These are phyloP conservation scores for Solenopsis invicta DNA, from an alignment of 1,140 invertebrate species.

Conservation along the genomic window DNA sequence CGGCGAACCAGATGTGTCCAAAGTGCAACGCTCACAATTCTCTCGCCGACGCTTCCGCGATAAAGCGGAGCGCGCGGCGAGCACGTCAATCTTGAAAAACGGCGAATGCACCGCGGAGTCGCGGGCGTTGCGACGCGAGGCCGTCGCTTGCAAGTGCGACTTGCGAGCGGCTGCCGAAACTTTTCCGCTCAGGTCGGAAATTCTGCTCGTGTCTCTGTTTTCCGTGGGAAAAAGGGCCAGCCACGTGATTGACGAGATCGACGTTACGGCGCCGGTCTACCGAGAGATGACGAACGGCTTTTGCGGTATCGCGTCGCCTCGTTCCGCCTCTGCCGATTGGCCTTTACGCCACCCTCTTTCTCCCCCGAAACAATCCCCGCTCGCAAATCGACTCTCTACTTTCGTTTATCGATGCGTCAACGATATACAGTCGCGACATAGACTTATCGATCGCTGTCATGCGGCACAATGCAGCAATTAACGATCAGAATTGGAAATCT, in stretches of 20 bases:
- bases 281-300: constrained; percentile 72
- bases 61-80: constrained; percentile 10
- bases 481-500: constrained; percentile 15
- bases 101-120: constrained; percentile 12
- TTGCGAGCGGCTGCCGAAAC: constrained; percentile 36
- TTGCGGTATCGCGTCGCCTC: constrained; percentile 49
- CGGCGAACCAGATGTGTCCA: constrained; percentile 31
- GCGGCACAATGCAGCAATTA: constrained; percentile 19
- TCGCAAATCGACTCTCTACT: constrained; percentile 44
- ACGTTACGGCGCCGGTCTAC: constrained; percentile 38
- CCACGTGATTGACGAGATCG: constrained; percentile 71
- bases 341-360: too few species aligned
- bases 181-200: constrained; percentile 52
- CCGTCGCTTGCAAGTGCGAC: constrained; percentile 15
- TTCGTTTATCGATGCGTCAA: constrained; percentile 33
- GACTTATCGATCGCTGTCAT: background rate
- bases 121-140: background rate
- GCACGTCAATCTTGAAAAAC: constrained; percentile 58
- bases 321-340: constrained; percentile 21
- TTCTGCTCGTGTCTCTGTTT: constrained; percentile 18
- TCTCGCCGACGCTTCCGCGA: constrained; percentile 26
- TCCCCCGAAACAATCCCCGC: constrained; percentile 34
- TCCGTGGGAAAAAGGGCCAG: background rate
- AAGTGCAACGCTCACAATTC: constrained; percentile 56
- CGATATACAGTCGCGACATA: constrained; percentile 39